Evolutionary conservation across 92 coral and sea anemone species (phyloP).

Genomic region (Palythoa caribaeorum): DNA sequence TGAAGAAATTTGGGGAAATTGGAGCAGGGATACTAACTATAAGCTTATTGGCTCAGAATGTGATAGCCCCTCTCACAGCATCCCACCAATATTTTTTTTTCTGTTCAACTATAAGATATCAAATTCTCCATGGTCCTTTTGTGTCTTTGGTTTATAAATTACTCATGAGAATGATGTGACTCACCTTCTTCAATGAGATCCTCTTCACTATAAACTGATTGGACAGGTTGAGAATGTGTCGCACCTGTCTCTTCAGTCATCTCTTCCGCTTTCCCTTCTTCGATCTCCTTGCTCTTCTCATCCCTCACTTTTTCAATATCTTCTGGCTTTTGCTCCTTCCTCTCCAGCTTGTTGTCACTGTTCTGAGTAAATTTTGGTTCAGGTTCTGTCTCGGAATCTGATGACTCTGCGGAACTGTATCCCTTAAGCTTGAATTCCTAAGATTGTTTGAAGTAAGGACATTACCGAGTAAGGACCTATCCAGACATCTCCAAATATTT

Average conservation of each 20-base stretch:
- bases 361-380: constrained; percentile 36
- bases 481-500: too few relatives aligned
- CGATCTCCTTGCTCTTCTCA: constrained; percentile 34
- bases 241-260: background rate
- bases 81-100: too few relatives aligned
- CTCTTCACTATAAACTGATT: constrained; percentile 85
- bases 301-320: constrained; percentile 15
- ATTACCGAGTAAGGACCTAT: too few relatives aligned
- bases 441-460: background rate
- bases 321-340: constrained; percentile 2
- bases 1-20: too few relatives aligned
- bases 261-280: constrained; percentile 33
- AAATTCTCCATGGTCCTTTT: too few relatives aligned
- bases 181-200: constrained; percentile 89
- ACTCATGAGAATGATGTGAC: too few relatives aligned
- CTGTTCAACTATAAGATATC: too few relatives aligned
- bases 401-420: constrained; percentile 74
- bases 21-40: too few relatives aligned
- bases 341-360: constrained; percentile 11
- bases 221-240: constrained; percentile 20
- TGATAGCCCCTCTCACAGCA: too few relatives aligned
- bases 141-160: too few relatives aligned
- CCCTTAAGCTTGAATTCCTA: constrained; percentile 65
- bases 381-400: constrained; percentile 72
- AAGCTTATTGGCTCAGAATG: too few relatives aligned